A percentile compares a stretch with the other conserved stretches of the same genome.
phyloP scores from a whole-genome alignment of 1,140 invertebrate genomes.

The Drosophila novamexicana region DNA sequence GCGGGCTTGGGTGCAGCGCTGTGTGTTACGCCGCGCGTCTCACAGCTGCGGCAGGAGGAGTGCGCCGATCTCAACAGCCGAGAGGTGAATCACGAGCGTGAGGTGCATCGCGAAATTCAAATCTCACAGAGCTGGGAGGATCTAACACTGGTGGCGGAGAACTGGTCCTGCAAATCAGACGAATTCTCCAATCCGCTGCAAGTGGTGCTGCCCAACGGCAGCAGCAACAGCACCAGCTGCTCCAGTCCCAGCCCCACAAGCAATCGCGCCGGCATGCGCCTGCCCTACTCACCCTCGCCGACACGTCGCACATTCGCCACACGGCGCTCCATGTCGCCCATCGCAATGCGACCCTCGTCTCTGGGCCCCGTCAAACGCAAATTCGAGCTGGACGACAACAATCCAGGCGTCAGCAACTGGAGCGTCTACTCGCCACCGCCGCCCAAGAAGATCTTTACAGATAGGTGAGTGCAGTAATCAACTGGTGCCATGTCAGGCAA shows the following conservation, averaged over 20 bases:
- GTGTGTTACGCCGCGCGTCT: constrained; percentile 91
- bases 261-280: constrained; percentile 80
- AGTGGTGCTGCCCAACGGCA: constrained; percentile 59
- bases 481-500: too few relatives aligned
- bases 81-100: constrained; percentile 95
- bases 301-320: constrained; percentile 92
- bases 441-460: constrained; percentile 81
- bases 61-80: constrained; percentile 92
- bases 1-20: constrained; percentile 85
- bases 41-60: constrained; percentile 94
- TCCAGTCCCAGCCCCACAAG: constrained; percentile 81
- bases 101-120: constrained; percentile 94
- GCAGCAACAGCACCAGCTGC: constrained; percentile 57
- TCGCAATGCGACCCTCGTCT: constrained; percentile 90
- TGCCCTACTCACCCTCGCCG: constrained; percentile 91
- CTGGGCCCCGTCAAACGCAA: constrained; percentile 91
- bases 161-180: constrained; percentile 85
- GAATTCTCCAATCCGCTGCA: constrained; percentile 86
- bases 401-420: constrained; percentile 70
- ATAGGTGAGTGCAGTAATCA: constrained; percentile 55
- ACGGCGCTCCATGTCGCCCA: constrained; percentile 92
- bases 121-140: constrained; percentile 96
- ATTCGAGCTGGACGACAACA: constrained; percentile 89
- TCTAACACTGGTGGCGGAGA: constrained; percentile 90
- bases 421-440: constrained; percentile 80